A percentile compares a stretch with the other conserved stretches of the same genome.
Evolutionary conservation across 2,797 vertebrate genomes (phyloP).

Genomic region (Coreius guichenoti): DNA sequence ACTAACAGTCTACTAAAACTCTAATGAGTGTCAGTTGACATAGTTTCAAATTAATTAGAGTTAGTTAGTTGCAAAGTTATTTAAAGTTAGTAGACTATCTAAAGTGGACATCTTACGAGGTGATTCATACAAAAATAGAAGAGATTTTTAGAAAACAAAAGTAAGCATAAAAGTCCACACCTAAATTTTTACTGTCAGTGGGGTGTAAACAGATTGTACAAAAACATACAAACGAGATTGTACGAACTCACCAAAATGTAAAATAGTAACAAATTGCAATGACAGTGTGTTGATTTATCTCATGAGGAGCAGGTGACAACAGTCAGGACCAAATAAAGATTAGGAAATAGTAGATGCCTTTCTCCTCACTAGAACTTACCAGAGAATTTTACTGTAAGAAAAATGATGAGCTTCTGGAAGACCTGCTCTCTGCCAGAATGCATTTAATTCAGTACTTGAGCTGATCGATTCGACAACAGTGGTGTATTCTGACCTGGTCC

Average conservation of each 20-base stretch:
- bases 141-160: neutral
- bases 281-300: neutral
- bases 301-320: neutral
- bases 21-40: no score
- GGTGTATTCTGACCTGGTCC: constrained; percentile 2
- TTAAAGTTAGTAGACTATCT: neutral
- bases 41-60: no score
- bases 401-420: neutral
- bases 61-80: neutral
- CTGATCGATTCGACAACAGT: constrained; percentile 23
- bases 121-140: neutral
- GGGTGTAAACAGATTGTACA: no score
- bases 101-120: neutral
- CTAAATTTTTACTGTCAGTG: neutral
- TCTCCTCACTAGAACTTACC: neutral
- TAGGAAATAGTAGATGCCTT: neutral
- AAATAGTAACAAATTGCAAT: neutral
- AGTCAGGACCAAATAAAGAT: neutral
- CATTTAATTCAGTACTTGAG: neutral
- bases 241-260: neutral
- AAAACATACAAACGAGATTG: neutral
- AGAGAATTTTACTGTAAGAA: neutral
- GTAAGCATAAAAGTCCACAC: neutral
- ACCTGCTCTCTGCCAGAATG: neutral
- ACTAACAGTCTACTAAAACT: no score